Conservation (phyloP, 2,113 vertebrate species). For the Esox niger region DNA sequence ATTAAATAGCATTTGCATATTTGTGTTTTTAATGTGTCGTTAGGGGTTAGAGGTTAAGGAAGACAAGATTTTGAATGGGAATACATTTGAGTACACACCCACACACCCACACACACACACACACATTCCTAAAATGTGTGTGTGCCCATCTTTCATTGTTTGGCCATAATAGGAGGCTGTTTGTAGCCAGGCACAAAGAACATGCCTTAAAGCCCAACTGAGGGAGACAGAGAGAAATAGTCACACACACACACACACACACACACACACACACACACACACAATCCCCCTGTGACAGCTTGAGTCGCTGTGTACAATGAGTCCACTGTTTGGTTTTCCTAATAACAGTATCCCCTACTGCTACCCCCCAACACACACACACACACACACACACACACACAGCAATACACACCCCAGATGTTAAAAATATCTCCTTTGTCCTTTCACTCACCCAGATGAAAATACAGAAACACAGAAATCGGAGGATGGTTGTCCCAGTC, state of each 20-base stretch:
- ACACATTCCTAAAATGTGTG: too few relatives aligned
- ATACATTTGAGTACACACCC: too few relatives aligned
- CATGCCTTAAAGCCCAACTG: neutral
- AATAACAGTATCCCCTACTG: constrained; percentile 3
- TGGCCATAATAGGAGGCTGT: neutral
- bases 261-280: constrained; percentile 1
- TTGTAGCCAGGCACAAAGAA: neutral
- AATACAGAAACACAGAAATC: neutral
- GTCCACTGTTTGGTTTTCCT: constrained; percentile 21
- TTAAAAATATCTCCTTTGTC: constrained; percentile 15
- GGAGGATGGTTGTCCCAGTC: neutral
- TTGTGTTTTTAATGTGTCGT: too few relatives aligned
- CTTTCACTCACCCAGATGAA: neutral
- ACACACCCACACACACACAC: too few relatives aligned
- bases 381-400: neutral
- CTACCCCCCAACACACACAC: neutral
- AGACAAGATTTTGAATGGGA: too few relatives aligned
- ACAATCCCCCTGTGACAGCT: constrained; percentile 24
- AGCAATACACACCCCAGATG: constrained; percentile 4
- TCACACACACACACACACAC: neutral
- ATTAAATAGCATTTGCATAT: too few relatives aligned
- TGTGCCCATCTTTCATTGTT: neutral
- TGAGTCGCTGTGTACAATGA: constrained; percentile 28
- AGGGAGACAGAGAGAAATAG: neutral
- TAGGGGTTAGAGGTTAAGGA: too few relatives aligned